These are phyloP conservation scores for Eupithecia abbreviata DNA, from an alignment of 2,888 invertebrate genomes.

Conservation along the genomic window DNA sequence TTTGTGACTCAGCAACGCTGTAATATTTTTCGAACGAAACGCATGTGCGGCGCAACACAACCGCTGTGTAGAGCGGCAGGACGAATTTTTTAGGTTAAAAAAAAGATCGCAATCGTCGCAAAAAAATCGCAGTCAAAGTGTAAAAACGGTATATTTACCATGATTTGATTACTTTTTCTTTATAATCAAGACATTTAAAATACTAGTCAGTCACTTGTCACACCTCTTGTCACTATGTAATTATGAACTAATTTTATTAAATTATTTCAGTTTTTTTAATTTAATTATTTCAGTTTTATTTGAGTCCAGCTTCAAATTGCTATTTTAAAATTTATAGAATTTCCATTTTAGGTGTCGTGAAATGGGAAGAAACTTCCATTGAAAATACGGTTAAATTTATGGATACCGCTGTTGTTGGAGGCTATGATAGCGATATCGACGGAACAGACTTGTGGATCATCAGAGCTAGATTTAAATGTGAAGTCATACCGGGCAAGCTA, in stretches of 20 bases:
- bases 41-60: no score
- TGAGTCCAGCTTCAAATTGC: not conserved
- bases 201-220: not conserved
- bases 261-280: not conserved
- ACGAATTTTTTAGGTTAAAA: no score
- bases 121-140: no score
- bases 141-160: no score
- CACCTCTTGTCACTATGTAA: no score
- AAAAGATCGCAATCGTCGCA: no score
- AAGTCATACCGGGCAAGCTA: constrained; percentile 27
- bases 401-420: constrained; percentile 22
- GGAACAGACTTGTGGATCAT: constrained; percentile 31
- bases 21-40: no score
- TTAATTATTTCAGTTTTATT: not conserved
- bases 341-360: constrained; percentile 17
- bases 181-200: not conserved
- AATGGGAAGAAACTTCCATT: constrained; percentile 17
- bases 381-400: not conserved
- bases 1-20: no score
- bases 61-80: no score
- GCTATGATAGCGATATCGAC: constrained; percentile 32
- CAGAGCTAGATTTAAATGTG: constrained; percentile 16
- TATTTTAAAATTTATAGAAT: not conserved
- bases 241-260: no score
- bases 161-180: no score